Conservation (phyloP, 2,113 vertebrate genomes). For the Lamprologus callipterus region DNA sequence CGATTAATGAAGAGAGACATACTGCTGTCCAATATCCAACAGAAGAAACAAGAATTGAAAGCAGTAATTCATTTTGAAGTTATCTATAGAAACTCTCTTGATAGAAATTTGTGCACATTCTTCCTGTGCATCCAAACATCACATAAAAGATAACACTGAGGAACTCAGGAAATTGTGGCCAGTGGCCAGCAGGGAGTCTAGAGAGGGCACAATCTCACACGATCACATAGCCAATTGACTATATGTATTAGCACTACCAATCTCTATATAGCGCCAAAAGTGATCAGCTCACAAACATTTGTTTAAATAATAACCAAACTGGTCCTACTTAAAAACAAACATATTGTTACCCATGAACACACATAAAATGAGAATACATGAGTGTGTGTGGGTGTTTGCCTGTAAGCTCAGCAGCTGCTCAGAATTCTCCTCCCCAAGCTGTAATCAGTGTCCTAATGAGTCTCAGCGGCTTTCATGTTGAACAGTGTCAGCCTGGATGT, state of each 20-base stretch:
- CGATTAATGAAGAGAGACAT: background rate
- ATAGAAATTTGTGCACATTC: background rate
- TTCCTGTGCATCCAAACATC: background rate
- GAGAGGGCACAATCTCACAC: background rate
- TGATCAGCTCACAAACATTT: background rate
- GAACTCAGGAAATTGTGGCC: background rate
- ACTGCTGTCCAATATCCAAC: background rate
- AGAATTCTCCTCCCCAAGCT: conserved; percentile 22
- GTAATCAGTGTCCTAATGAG: conserved; percentile 47
- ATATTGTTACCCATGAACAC: background rate
- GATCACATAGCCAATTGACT: background rate
- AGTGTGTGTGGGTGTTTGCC: background rate
- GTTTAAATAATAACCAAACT: background rate
- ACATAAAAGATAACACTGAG: background rate
- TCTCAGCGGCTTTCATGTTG: conserved; percentile 47
- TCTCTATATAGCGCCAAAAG: background rate
- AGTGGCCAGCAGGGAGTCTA: background rate
- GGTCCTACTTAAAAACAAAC: background rate
- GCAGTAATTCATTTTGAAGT: background rate
- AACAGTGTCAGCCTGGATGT: conserved; percentile 4
- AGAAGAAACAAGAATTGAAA: background rate
- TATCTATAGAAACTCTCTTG: background rate
- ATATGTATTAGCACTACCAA: background rate
- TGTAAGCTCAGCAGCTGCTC: conserved; percentile 10
- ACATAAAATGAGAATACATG: background rate